phyloP scores from a whole-genome alignment of 1,140 invertebrate species.

The Drosophila arizonae region DNA sequence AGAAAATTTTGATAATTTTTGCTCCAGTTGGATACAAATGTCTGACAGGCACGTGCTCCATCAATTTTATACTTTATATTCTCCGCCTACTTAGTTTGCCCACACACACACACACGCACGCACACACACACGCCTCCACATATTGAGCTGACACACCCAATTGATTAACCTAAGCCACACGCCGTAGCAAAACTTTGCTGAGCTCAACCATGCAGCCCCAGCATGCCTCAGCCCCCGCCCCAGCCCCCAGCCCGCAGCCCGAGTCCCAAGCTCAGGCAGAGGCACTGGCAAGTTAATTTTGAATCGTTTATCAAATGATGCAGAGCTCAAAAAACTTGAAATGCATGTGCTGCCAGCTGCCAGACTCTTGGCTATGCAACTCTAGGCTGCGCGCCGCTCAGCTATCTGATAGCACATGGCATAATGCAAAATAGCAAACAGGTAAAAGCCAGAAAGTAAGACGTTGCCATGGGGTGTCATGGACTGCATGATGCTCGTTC shows the following conservation, averaged over 20 bases:
- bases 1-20: slow-evolving; percentile 57
- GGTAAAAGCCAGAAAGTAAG: too few species aligned
- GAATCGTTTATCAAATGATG: slow-evolving; percentile 75
- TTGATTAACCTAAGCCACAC: slow-evolving; percentile 73
- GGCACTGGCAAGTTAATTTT: slow-evolving; percentile 65
- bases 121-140: slow-evolving; percentile 25
- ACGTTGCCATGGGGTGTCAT: too few species aligned
- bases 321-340: slow-evolving; percentile 60
- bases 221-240: not conserved
- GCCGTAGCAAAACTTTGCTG: slow-evolving; percentile 48
- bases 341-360: slow-evolving; percentile 64
- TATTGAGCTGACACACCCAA: slow-evolving; percentile 73
- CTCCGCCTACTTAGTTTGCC: slow-evolving; percentile 13
- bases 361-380: slow-evolving; percentile 31
- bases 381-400: slow-evolving; percentile 6
- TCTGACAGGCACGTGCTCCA: slow-evolving; percentile 63
- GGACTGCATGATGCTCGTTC: too few species aligned
- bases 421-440: slow-evolving; percentile 42
- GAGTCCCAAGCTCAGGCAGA: too few species aligned
- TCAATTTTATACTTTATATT: slow-evolving; percentile 60
- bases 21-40: slow-evolving; percentile 19
- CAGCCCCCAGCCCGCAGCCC: not conserved
- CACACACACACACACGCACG: slow-evolving; percentile 11
- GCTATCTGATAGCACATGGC: slow-evolving; percentile 37
- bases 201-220: slow-evolving; percentile 24